These are phyloP conservation scores for Calidris pygmaea DNA, from an alignment of 2,113 vertebrate genomes.

Conservation along the genomic window DNA sequence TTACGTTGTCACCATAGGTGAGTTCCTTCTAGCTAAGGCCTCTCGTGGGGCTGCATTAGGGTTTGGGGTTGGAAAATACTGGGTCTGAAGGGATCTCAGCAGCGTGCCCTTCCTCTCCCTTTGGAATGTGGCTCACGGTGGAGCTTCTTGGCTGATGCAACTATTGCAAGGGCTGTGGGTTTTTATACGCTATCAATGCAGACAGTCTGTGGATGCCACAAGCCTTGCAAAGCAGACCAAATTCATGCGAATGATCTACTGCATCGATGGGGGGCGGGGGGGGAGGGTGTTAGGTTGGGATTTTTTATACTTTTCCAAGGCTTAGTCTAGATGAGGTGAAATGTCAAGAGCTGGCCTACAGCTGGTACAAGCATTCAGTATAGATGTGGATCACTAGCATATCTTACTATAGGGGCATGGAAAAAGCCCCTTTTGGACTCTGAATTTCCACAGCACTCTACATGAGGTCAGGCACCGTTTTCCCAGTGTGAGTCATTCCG, in stretches of 20 bases:
- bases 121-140: neutral
- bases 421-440: neutral
- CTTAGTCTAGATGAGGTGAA: conserved; percentile 16
- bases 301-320: neutral
- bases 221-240: neutral
- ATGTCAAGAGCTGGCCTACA: conserved; percentile 26
- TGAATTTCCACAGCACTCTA: neutral
- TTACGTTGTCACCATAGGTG: neutral
- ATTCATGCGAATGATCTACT: neutral
- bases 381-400: neutral
- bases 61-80: neutral
- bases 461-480: neutral
- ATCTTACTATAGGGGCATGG: neutral
- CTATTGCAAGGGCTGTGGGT: neutral
- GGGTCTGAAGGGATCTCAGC: conserved; percentile 1
- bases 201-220: neutral
- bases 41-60: neutral
- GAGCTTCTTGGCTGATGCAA: conserved; percentile 34
- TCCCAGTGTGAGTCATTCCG: neutral
- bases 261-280: neutral
- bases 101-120: conserved; percentile 7
- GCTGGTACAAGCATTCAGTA: neutral
- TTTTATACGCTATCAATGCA: neutral
- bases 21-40: conserved; percentile 4
- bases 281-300: neutral